Evolutionary conservation across 2,113 vertebrate genomes (phyloP), one percentile per base, ranked within the genome.

Genomic region (Coptodon bakossiorum): DNA sequence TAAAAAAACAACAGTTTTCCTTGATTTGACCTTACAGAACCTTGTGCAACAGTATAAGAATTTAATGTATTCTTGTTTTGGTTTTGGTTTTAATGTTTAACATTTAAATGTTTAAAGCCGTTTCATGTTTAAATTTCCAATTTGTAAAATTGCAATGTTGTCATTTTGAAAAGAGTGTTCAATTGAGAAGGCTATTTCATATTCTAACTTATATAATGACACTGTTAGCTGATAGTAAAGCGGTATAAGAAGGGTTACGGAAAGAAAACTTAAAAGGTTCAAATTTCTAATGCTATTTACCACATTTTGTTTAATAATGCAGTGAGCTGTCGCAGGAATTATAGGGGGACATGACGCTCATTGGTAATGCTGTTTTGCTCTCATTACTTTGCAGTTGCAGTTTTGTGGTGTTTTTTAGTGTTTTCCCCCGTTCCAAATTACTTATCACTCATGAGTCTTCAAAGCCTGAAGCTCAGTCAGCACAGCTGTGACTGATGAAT

Each of bases 401-500:
- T 82, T 59, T 36, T 38, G 71, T 80, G 50, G 80, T 81, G 59
- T 82, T 79, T 48, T 83, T 85, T 9, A 59, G 31, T 57, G 19
- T 29, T 82, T 86, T 52, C 45, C 53, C 29, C 59, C 6, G 1
- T 61, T 82, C 14, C 84, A 84, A 87, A 91, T 86, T 68, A 81
- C 61, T 68, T 78, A 83, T 83, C 83, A 85, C 68, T 91, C 54
- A 83, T 43, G 27, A 82, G 53, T 68, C 54, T 19, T 82, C 53
- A 36, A 57, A 87, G 79, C 84, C 36, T 63, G 81, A 31, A 85
- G 84, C 84, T 79, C 81, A 59, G 40, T 88, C 76, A 90, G 81
- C 76, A 86, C 90, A 89, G 83, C 81, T 88, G 84, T 80, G 81
- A 85, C 45, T 45, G 12, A 66, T 56, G n/a, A 27, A 86, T 12